A percentile compares a stretch with the other conserved stretches of the same genome.
Conservation (phyloP, 2,888 invertebrate species). For the Cremastobaeus sp. region DNA sequence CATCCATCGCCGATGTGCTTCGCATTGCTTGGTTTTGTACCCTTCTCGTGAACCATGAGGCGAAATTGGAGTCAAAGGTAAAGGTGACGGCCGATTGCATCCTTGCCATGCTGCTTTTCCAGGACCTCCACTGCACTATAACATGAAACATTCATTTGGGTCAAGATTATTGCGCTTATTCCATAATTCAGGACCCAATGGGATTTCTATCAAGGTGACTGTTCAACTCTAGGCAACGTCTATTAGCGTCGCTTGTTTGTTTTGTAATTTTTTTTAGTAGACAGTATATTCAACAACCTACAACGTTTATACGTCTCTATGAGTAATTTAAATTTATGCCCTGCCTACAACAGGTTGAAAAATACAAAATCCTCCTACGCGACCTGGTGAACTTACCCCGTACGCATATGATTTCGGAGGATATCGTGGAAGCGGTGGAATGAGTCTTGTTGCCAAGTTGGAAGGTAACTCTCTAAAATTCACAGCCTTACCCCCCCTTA, state of each 20-base stretch:
- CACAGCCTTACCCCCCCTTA: slow-evolving; percentile 88
- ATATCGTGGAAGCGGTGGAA: slow-evolving; percentile 92
- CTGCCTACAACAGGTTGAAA: background rate
- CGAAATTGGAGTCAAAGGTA: slow-evolving; percentile 71
- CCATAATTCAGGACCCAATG: background rate
- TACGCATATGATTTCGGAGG: slow-evolving; percentile 84
- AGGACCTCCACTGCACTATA: slow-evolving; percentile 81
- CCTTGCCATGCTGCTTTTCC: slow-evolving; percentile 90
- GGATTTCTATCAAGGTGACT: too few relatives aligned
- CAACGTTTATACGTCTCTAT: too few relatives aligned
- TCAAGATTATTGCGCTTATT: too few relatives aligned
- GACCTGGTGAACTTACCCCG: slow-evolving; percentile 73
- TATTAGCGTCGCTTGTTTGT: too few relatives aligned
- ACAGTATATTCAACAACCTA: background rate
- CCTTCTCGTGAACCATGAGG: slow-evolving; percentile 73
- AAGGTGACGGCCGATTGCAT: slow-evolving; percentile 75
- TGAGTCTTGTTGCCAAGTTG: slow-evolving; percentile 91
- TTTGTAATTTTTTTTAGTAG: too few relatives aligned
- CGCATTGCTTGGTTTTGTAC: slow-evolving; percentile 82
- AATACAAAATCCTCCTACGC: slow-evolving; percentile 37
- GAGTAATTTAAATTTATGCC: too few relatives aligned
- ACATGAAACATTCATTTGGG: slow-evolving; percentile 61
- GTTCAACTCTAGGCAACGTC: too few relatives aligned
- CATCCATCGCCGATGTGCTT: slow-evolving; percentile 88
- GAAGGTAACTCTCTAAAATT: slow-evolving; percentile 89